Evolutionary conservation across 2,113 vertebrate species (phyloP).

Genomic region (Plectropomus leopardus): DNA sequence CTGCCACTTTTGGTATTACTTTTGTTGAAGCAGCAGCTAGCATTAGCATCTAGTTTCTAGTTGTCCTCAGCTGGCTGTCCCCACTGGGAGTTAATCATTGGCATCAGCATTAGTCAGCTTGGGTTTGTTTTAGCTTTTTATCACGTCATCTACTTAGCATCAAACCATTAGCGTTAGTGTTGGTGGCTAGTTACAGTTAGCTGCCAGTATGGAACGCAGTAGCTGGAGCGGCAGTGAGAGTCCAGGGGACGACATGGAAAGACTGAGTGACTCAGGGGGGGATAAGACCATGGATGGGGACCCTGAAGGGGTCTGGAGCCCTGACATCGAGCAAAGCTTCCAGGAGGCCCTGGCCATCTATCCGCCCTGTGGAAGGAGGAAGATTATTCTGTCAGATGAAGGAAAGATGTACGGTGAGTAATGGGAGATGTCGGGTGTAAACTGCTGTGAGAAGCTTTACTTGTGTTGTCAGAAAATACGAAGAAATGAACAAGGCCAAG

Average conservation of each 20-base stretch:
- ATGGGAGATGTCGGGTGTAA: background rate
- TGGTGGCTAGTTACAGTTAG: slow-evolving; percentile 60
- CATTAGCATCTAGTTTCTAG: slow-evolving; percentile 20
- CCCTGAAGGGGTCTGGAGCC: slow-evolving; percentile 98
- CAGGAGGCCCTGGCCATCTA: slow-evolving; percentile 99
- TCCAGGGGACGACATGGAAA: slow-evolving; percentile 95
- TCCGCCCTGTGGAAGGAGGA: slow-evolving; percentile 96
- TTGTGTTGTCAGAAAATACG: background rate
- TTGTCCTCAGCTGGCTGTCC: background rate
- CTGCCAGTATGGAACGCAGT: slow-evolving; percentile 93
- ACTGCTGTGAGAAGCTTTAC: background rate
- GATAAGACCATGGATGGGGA: slow-evolving; percentile 98
- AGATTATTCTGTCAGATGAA: slow-evolving; percentile 99
- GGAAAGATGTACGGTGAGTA: slow-evolving; percentile 99
- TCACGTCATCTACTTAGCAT: background rate
- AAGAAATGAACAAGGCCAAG: background rate
- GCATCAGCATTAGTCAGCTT: background rate
- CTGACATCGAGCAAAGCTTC: slow-evolving; percentile 99
- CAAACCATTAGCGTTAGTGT: slow-evolving; percentile 8
- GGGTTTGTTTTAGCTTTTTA: slow-evolving; percentile 13
- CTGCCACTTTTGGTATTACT: background rate
- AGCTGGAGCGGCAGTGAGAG: slow-evolving; percentile 99
- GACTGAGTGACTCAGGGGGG: slow-evolving; percentile 94
- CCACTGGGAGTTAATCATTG: slow-evolving; percentile 16
- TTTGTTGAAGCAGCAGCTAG: background rate